Evolutionary conservation across 1,140 invertebrate species (phyloP).

Genomic region (Mycetomoellerius zeteki): DNA sequence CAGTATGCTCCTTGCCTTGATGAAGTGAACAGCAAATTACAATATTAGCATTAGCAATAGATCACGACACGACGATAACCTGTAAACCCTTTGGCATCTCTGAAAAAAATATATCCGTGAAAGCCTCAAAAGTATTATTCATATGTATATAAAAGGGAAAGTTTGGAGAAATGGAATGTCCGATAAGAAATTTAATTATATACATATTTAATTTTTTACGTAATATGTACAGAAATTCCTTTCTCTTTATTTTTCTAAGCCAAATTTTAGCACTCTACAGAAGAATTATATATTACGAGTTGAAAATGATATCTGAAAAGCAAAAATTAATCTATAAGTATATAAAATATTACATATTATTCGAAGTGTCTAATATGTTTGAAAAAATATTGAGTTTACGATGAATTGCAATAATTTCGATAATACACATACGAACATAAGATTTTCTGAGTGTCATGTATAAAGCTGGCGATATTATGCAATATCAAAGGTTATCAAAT

Average conservation of each 20-base stretch:
- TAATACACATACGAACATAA: not conserved
- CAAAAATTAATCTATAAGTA: not conserved
- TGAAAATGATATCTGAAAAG: not conserved
- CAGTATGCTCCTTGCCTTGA: too few relatives aligned
- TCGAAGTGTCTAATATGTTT: not conserved
- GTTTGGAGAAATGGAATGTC: not conserved
- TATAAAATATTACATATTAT: not conserved
- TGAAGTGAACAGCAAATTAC: too few relatives aligned
- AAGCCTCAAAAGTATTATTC: too few relatives aligned
- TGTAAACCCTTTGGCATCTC: too few relatives aligned
- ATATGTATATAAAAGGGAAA: not conserved
- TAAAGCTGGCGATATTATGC: not conserved
- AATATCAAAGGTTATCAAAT: conserved; percentile 52
- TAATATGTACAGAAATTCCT: not conserved
- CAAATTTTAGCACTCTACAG: not conserved
- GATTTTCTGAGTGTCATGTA: not conserved
- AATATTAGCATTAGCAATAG: too few relatives aligned
- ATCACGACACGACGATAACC: too few relatives aligned
- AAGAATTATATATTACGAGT: not conserved
- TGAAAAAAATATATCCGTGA: too few relatives aligned
- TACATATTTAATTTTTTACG: not conserved
- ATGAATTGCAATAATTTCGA: not conserved
- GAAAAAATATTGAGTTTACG: not conserved
- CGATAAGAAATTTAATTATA: not conserved
- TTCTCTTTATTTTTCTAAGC: not conserved